These are phyloP conservation scores for Kryptolebias ocellatus DNA, from an alignment of 2,797 vertebrate genomes.

Conservation along the genomic window DNA sequence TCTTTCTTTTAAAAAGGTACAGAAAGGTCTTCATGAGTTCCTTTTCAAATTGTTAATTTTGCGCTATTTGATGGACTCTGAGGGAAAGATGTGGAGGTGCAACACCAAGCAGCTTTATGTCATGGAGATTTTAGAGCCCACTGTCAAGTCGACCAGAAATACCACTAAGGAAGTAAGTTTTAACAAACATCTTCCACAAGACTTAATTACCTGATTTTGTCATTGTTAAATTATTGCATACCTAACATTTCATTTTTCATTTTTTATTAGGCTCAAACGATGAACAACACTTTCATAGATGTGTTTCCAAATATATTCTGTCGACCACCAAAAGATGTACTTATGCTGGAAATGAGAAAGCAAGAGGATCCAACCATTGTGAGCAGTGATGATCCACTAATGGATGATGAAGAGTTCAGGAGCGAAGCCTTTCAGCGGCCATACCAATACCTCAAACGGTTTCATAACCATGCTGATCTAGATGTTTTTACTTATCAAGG, in stretches of 20 bases:
- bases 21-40: slow-evolving; percentile 88
- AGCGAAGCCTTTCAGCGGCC: slow-evolving; percentile 92
- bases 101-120: slow-evolving; percentile 88
- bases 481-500: slow-evolving; percentile 83
- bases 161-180: slow-evolving; percentile 67
- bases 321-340: slow-evolving; percentile 90
- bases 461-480: slow-evolving; percentile 77
- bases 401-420: slow-evolving; percentile 87
- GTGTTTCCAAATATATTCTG: slow-evolving; percentile 91
- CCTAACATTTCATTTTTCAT: not conserved
- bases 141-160: slow-evolving; percentile 56
- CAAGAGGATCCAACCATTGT: slow-evolving; percentile 27
- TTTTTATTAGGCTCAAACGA: slow-evolving; percentile 66
- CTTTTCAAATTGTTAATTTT: slow-evolving; percentile 93
- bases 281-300: slow-evolving; percentile 81
- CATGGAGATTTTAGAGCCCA: slow-evolving; percentile 86
- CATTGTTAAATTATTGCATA: not conserved
- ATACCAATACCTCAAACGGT: slow-evolving; percentile 91
- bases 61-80: slow-evolving; percentile 86
- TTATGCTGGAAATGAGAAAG: slow-evolving; percentile 77
- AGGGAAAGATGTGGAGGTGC: slow-evolving; percentile 91
- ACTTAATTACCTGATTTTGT: not conserved
- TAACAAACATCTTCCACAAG: not conserved
- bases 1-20: slow-evolving; percentile 82
- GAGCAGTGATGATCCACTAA: slow-evolving; percentile 78